These are phyloP conservation scores for Cossypha heuglini DNA, from an alignment of 2,797 vertebrate genomes.

Conservation along the genomic window DNA sequence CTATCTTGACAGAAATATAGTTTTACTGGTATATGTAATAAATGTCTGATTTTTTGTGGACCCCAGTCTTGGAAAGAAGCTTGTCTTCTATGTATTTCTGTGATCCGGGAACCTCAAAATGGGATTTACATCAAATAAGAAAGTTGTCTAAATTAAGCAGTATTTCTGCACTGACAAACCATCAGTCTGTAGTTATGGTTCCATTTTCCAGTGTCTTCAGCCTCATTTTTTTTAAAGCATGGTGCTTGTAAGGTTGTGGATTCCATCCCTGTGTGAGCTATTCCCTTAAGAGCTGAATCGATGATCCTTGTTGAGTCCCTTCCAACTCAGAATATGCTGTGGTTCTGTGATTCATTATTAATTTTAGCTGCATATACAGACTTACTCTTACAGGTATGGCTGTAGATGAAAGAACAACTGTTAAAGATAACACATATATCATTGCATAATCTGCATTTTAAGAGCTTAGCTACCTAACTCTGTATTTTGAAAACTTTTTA, in stretches of 20 bases:
- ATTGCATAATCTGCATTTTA: not conserved
- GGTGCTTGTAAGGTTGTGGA: accelerated
- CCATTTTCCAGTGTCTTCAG: not conserved
- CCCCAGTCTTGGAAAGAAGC: not conserved
- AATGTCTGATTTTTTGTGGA: not conserved
- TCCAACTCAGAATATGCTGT: not conserved
- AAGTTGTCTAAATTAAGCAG: not conserved
- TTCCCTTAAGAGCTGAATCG: accelerated
- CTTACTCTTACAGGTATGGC: not conserved
- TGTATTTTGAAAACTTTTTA: not conserved
- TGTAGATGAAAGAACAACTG: not conserved
- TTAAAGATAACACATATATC: not conserved
- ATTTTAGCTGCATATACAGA: not conserved
- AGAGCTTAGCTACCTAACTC: not conserved
- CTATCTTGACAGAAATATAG: not conserved
- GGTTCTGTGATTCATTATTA: not conserved
- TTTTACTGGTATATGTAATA: not conserved
- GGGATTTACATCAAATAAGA: not conserved
- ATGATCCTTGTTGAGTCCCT: not conserved
- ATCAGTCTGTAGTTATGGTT: not conserved
- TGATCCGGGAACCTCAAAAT: not conserved
- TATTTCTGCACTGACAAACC: not conserved
- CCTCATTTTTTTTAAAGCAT: not conserved
- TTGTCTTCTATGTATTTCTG: not conserved
- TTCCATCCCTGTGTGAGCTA: not conserved